Evolutionary conservation across 2,113 vertebrate species (phyloP), one percentile per base, ranked within the genome.

Genomic region (Lepidothrix coronata): DNA sequence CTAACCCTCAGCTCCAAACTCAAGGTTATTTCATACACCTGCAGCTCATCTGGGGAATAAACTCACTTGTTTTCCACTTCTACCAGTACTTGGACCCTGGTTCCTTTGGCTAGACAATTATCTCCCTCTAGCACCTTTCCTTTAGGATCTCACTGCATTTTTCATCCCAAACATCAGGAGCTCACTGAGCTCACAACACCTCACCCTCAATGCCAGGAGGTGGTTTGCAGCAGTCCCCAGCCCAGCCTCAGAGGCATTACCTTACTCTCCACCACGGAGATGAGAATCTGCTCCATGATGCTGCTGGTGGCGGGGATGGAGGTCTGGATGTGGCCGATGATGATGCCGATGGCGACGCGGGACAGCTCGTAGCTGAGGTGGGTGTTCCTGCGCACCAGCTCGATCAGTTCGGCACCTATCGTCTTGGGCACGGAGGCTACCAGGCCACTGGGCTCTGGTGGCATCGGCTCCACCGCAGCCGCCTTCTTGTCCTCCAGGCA

Each of bases 381-480:
- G 0, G 99, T 99, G 98, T 99, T 99, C 95, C 98, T 99, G 92
- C 99, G 98, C 25, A 99, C 99, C 62, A 99, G 98, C 97, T 99
- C 99, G 3, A 99, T 99, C 97, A 99, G 98, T 80, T 99, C 99
- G 0, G 98, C 98, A 65, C 99, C 99, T 7, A 99, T 99, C 0
- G 98, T 99, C 97, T 97, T 97, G 65, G 99, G 98, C 93, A 99
- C 98, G 0, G 97, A 86, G 1, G 88, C 95, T 25, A 79, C 84
- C 44, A 95, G 65, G 16, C 39, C 91, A 4, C 66, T 18, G 94
- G 91, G 97, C 78, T 44, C 98, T 46, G 7, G 97, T 66, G 97
- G 96, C 96, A 55, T 96, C 19, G 9, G 35, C 94, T 93, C 99
- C 93, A n/a, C 96, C 17, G 11, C 93, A 77, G 57, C 92, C 52